phyloP scores from a whole-genome alignment of 2,888 invertebrate species.

The Ochlodes sylvanus region DNA sequence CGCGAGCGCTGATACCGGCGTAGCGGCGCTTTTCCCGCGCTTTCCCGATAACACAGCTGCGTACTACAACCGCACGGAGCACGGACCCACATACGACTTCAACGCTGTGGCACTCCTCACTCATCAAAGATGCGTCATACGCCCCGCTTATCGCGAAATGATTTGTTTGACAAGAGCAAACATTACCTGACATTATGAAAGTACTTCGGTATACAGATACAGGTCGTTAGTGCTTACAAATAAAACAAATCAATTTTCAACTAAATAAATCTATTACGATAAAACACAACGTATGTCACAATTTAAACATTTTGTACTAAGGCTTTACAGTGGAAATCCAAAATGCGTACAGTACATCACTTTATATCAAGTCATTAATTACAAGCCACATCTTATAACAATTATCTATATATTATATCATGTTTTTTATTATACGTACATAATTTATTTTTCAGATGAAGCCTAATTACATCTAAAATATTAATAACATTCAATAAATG shows the following conservation, averaged over 20 bases:
- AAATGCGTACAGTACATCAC: slow-evolving; percentile 52
- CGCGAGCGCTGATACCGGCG: slow-evolving; percentile 52
- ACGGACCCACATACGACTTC: slow-evolving; percentile 61
- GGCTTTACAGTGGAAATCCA: slow-evolving; percentile 49
- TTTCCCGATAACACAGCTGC: slow-evolving; percentile 75
- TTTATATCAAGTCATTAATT: not conserved
- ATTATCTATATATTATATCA: no score
- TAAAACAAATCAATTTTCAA: slow-evolving; percentile 59
- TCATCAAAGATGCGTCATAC: slow-evolving; percentile 48
- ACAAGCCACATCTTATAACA: not conserved
- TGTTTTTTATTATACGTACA: no score
- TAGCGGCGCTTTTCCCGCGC: slow-evolving; percentile 74
- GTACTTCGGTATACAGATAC: not conserved
- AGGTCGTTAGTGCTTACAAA: slow-evolving; percentile 53
- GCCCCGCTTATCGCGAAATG: slow-evolving; percentile 63
- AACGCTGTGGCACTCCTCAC: slow-evolving; percentile 52
- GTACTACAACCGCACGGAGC: slow-evolving; percentile 45
- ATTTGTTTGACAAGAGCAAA: slow-evolving; percentile 65
- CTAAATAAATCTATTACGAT: slow-evolving; percentile 68
- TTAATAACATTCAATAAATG: slow-evolving; percentile 3
- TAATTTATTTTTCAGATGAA: not conserved
- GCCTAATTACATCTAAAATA: slow-evolving; percentile 6
- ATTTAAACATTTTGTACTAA: slow-evolving; percentile 65
- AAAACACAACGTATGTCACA: slow-evolving; percentile 62
- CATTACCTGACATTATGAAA: slow-evolving; percentile 41